Evolutionary conservation across 2,888 invertebrate genomes (phyloP).

Genomic region (Labia minor): DNA sequence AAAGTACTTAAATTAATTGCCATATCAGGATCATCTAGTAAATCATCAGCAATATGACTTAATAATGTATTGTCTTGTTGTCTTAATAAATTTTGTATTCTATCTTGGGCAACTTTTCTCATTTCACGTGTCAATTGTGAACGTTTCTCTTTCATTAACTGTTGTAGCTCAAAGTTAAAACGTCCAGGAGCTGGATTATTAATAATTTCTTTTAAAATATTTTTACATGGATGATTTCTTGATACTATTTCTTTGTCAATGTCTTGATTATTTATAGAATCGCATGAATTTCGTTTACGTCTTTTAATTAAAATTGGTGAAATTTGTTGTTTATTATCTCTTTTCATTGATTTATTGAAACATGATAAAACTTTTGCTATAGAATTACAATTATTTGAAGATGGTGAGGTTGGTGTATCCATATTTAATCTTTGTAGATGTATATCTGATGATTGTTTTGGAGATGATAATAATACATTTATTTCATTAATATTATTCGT

Average conservation of each 20-base stretch:
- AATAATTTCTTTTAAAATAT: neutral
- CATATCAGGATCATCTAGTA: slow-evolving; percentile 22
- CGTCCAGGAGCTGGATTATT: neutral
- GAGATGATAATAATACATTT: neutral
- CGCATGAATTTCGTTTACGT: neutral
- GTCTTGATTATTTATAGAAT: neutral
- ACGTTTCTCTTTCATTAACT: neutral
- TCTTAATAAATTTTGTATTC: neutral
- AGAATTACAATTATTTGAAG: neutral
- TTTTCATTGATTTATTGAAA: neutral
- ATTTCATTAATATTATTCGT: neutral
- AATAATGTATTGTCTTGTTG: neutral
- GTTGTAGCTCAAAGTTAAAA: neutral
- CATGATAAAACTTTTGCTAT: neutral
- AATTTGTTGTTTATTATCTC: neutral
- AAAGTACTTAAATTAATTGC: slow-evolving; percentile 21
- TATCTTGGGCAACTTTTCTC: neutral
- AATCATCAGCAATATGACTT: slow-evolving; percentile 14
- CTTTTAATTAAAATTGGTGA: neutral
- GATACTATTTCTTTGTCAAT: neutral
- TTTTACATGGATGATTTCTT: neutral
- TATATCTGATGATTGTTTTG: neutral
- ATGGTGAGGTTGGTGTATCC: neutral
- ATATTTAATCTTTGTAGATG: neutral
- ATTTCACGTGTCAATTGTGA: neutral